These are phyloP conservation scores for Pyrocephalus nanus DNA, from an alignment of 2,797 vertebrate genomes.

Conservation along the genomic window DNA sequence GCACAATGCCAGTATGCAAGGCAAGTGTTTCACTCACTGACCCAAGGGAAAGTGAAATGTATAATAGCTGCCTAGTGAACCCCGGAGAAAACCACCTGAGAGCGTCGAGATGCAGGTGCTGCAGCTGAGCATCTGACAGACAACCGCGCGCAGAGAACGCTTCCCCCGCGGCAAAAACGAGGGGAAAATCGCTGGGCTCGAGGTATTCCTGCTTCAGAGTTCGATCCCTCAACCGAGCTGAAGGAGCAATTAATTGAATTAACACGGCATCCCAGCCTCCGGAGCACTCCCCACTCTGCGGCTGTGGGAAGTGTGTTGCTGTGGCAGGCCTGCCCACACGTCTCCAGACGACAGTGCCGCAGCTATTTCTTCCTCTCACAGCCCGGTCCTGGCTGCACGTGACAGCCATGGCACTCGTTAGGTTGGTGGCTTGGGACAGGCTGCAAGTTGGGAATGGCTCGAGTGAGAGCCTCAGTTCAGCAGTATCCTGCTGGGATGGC, in stretches of 20 bases:
- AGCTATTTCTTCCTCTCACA: neutral
- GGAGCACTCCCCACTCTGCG: neutral
- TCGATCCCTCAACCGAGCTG: neutral
- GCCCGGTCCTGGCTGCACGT: neutral
- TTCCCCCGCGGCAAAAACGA: neutral
- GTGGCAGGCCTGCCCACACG: neutral
- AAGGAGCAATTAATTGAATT: conserved; percentile 54
- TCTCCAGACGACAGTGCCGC: neutral
- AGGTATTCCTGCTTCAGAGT: neutral
- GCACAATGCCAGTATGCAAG: neutral
- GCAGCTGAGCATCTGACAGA: neutral
- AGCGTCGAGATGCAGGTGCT: neutral
- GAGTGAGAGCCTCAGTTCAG: neutral
- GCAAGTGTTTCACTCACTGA: neutral
- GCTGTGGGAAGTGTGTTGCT: neutral
- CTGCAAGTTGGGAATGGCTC: neutral
- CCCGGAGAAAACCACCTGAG: neutral
- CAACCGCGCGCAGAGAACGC: neutral
- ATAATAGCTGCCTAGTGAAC: neutral
- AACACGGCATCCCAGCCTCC: neutral
- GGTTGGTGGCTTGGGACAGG: neutral
- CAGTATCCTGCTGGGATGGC: neutral
- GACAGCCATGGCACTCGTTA: neutral
- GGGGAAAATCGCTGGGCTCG: neutral
- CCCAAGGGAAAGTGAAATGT: neutral